Conservation (phyloP, 1,140 invertebrate species). For the Drosophila repleta region DNA sequence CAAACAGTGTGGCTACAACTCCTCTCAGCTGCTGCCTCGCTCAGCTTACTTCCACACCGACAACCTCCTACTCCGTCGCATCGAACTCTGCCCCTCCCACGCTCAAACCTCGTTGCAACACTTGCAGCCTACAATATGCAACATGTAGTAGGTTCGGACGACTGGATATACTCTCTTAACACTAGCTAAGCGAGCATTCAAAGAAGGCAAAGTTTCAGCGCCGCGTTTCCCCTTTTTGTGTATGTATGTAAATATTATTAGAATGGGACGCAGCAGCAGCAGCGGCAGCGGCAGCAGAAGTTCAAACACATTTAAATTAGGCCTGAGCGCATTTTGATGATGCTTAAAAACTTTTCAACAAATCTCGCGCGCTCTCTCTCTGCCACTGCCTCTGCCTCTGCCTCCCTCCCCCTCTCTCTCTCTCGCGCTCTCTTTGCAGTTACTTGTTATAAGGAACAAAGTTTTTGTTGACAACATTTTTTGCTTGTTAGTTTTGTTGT, state of each 20-base stretch:
- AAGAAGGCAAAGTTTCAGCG: conserved; percentile 32
- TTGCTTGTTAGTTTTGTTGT: conserved; percentile 52
- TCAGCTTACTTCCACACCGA: no score
- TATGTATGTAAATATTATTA: conserved; percentile 63
- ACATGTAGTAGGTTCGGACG: no score
- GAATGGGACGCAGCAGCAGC: conserved; percentile 33
- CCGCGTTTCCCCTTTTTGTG: not conserved
- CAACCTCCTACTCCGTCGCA: no score
- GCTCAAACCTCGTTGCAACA: no score
- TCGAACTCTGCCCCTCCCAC: no score
- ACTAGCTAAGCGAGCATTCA: not conserved
- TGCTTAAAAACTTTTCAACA: conserved; percentile 47
- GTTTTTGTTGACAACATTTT: conserved; percentile 59
- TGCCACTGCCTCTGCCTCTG: not conserved
- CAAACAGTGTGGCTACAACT: no score
- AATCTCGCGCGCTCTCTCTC: conserved; percentile 10
- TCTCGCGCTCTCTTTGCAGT: not conserved
- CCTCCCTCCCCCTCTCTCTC: not conserved
- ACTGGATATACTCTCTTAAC: no score
- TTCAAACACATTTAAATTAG: conserved; percentile 70
- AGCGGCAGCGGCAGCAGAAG: conserved; percentile 16
- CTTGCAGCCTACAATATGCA: no score
- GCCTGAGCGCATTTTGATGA: conserved; percentile 68
- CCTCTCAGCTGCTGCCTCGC: no score
- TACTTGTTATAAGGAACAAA: conserved; percentile 33